Evolutionary conservation across 2,888 invertebrate species (phyloP), one percentile per base, ranked within the genome.

Genomic region (Nebria brevicollis): DNA sequence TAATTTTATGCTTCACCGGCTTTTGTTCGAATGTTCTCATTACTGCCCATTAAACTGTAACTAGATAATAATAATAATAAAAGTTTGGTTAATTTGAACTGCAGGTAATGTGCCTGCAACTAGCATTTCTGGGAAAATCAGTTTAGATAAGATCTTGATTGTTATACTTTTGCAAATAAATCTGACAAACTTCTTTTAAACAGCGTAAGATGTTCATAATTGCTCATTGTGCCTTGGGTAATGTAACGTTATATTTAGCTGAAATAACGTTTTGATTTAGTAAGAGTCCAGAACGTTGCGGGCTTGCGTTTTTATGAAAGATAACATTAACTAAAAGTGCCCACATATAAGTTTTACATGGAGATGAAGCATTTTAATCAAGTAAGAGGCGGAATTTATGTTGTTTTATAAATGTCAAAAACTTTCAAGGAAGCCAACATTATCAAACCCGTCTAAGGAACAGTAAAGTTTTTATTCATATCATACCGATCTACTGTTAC

Each of bases 351-450:
- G 13, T 41, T n/a, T 15, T 73, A 42, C 73, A 70, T 70, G 73
- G 11, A 73, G 13, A n/a, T 77, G 70, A 34, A 77, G 68, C 43
- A 26, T 6, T 72, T 75, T 79, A 79, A 79, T 79, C 74, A 74
- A 73, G 26, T 54, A 70, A 64, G 20, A 25, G 75, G 74, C 66
- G 73, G 75, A 75, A 79, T 74, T 77, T 74, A 77, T 77, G 72
- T 77, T 77, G 73, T 79, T 79, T 79, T 74, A 75, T 79, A 79
- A 79, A 79, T 79, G 79, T 79, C 79, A 79, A 26, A 79, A 79
- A 79, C 79, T 79, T 79, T 79, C 70, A 20, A 25, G 15, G 2
- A 20, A 54, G 54, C 54, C 54, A 70, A 2, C 20, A 25, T 70
- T 20, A 15, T 70, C 25, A 26, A 15, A 70, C 34, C 13, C 70